Percentiles rank a stretch among this genome's conserved stretches.
phyloP scores from a whole-genome alignment of 1,140 invertebrate species.

The Zaprionus taronus region DNA sequence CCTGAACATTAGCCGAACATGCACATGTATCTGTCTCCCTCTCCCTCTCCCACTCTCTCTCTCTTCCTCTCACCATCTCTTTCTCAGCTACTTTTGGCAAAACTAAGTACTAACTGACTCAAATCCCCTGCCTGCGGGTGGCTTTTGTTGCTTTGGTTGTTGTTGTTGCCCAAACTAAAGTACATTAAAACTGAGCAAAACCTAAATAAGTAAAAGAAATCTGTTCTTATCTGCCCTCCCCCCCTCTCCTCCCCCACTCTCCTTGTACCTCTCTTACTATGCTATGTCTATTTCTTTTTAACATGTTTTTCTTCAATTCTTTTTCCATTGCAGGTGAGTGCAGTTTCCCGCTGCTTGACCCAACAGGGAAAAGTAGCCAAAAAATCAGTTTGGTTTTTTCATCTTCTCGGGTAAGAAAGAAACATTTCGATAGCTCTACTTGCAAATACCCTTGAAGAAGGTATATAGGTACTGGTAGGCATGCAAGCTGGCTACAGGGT shows the following conservation, averaged over 20 bases:
- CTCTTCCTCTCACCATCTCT: not conserved
- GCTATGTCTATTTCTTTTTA: slow-evolving; percentile 2
- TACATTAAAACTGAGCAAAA: slow-evolving; percentile 23
- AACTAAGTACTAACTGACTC: slow-evolving; percentile 22
- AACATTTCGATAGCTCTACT: not conserved
- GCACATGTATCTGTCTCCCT: not conserved
- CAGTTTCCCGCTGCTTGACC: slow-evolving; percentile 25
- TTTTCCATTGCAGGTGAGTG: slow-evolving; percentile 71
- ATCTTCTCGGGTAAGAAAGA: slow-evolving; percentile 8
- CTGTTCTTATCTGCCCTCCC: not conserved
- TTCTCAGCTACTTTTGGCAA: slow-evolving; percentile 11
- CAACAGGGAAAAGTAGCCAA: slow-evolving; percentile 5
- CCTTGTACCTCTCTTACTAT: not conserved
- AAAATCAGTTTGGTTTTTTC: slow-evolving; percentile 28
- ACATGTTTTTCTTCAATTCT: slow-evolving; percentile 30
- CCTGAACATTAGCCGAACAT: not conserved
- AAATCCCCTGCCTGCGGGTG: slow-evolving; percentile 6
- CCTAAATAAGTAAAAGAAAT: slow-evolving; percentile 19
- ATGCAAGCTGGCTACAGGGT: slow-evolving; percentile 11
- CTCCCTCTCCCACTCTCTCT: not conserved
- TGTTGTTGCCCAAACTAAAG: slow-evolving; percentile 14
- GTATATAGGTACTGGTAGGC: not conserved
- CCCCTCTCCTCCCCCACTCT: not conserved
- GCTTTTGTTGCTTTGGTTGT: not conserved
- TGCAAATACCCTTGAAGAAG: not conserved